Evolutionary conservation across 2,113 vertebrate species (phyloP).

Genomic region (Chloropsis hardwickii): DNA sequence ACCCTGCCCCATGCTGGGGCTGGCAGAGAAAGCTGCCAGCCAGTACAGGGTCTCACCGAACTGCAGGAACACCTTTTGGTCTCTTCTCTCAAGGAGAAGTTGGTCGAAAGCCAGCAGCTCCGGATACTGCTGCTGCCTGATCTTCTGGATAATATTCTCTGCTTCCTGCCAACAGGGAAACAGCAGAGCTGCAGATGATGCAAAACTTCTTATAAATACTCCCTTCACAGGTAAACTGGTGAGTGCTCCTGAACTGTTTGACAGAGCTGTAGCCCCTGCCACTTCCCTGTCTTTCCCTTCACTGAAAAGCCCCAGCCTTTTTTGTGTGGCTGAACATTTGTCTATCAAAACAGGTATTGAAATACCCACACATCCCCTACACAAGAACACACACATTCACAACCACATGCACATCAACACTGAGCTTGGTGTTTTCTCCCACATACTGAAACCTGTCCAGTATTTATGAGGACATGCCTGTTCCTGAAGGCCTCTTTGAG

Average conservation of each 20-base stretch:
- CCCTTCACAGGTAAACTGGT: neutral
- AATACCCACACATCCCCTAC: neutral
- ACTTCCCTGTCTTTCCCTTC: neutral
- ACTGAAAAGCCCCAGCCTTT: neutral
- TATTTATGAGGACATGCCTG: neutral
- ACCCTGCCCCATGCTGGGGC: neutral
- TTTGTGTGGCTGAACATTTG: neutral
- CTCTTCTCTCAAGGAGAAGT: conserved; percentile 83
- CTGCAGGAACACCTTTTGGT: conserved; percentile 88
- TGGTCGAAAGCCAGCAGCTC: conserved; percentile 90
- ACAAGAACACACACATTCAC: neutral
- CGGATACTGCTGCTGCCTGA: conserved; percentile 91
- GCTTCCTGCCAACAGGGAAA: conserved; percentile 85
- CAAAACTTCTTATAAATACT: conserved; percentile 11
- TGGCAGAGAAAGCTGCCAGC: neutral
- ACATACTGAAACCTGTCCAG: neutral
- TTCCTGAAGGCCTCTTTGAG: neutral
- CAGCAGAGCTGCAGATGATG: conserved; percentile 39
- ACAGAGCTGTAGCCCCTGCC: neutral
- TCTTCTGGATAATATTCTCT: conserved; percentile 91
- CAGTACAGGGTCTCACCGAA: conserved; percentile 78
- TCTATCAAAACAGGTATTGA: neutral
- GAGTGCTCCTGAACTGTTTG: neutral
- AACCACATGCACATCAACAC: neutral
- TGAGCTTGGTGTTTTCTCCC: neutral